These are phyloP conservation scores for Dryococelus australis DNA, from an alignment of 2,888 invertebrate species.

Conservation along the genomic window DNA sequence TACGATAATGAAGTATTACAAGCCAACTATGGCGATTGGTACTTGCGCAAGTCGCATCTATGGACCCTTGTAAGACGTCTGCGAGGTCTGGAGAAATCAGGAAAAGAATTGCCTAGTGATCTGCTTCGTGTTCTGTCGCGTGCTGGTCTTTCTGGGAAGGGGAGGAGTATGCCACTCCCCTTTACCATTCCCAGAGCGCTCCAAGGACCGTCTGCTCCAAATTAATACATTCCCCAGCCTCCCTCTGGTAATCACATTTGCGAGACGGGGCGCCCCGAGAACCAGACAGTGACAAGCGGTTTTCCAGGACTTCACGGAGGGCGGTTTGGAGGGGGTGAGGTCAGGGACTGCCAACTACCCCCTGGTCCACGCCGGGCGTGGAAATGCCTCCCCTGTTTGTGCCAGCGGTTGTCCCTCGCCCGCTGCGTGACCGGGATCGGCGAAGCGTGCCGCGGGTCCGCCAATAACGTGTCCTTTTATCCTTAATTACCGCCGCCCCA, in stretches of 20 bases:
- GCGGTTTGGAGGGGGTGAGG: not conserved
- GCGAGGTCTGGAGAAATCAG: too few species aligned
- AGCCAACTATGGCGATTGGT: too few species aligned
- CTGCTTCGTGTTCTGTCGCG: not conserved
- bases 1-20: too few species aligned
- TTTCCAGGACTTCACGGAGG: not conserved
- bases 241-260: conserved; percentile 16
- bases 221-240: not conserved
- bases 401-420: too few species aligned
- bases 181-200: not conserved
- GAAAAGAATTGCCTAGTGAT: too few species aligned
- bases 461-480: not conserved
- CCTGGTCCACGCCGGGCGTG: too few species aligned
- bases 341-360: too few species aligned
- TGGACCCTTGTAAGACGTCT: too few species aligned
- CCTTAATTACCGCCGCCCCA: not conserved
- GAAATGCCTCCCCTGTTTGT: too few species aligned
- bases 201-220: not conserved
- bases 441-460: not conserved
- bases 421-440: too few species aligned
- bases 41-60: too few species aligned
- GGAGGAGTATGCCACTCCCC: not conserved
- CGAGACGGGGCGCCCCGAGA: not conserved
- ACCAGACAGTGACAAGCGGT: conserved; percentile 3
- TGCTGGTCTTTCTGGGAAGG: not conserved